These are phyloP conservation scores for Zapornia atra DNA, from an alignment of 2,113 vertebrate species.

Conservation along the genomic window DNA sequence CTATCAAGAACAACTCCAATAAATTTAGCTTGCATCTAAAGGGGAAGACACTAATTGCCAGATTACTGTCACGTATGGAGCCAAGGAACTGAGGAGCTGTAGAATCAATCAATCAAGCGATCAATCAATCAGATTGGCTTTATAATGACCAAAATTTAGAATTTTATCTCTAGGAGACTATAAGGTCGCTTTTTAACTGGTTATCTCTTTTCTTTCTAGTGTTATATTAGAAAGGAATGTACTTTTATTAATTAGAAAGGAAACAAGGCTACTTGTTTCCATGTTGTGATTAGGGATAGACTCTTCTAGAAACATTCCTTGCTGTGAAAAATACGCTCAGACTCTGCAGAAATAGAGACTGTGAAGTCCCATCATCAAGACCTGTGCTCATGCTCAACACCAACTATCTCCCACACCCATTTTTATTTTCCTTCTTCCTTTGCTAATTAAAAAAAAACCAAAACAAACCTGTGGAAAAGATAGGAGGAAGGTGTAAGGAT, in stretches of 20 bases:
- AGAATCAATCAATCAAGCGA: no score
- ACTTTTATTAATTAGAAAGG: not conserved
- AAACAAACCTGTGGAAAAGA: not conserved
- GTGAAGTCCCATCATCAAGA: not conserved
- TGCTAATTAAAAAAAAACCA: not conserved
- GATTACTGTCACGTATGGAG: not conserved
- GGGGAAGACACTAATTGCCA: not conserved
- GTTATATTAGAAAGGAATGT: not conserved
- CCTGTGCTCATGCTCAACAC: not conserved
- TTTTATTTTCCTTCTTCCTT: not conserved
- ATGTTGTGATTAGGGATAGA: fast-evolving
- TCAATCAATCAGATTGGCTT: not conserved
- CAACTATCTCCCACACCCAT: fast-evolving
- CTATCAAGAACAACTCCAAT: not conserved
- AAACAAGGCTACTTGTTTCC: not conserved
- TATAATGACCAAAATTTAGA: not conserved
- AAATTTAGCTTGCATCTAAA: not conserved
- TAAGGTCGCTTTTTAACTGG: not conserved
- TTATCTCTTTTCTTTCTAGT: not conserved
- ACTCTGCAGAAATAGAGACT: not conserved
- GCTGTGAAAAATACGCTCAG: not conserved
- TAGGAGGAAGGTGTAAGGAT: not conserved
- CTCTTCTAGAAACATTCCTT: not conserved
- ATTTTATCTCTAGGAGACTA: not conserved
- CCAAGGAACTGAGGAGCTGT: not conserved